Evolutionary conservation across 53 echinoderm and acorn worm species (phyloP).

Genomic region (Henricia sp.): DNA sequence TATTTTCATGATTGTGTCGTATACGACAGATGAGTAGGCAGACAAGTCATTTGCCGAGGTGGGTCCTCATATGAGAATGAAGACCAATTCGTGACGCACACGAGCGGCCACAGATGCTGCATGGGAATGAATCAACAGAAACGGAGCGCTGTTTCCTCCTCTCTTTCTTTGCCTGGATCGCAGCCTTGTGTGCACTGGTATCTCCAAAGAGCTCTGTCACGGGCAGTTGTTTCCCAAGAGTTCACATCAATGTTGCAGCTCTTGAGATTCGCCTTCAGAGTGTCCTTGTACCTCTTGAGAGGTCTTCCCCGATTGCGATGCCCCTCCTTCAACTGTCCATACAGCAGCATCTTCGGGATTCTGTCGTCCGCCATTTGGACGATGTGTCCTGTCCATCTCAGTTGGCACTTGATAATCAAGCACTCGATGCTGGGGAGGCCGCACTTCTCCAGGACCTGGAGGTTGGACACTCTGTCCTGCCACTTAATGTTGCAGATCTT

Average conservation of each 20-base stretch:
- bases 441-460: constrained; percentile 54
- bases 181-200: background rate
- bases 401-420: constrained; percentile 35
- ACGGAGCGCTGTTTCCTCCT: background rate
- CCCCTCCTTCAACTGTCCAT: constrained; percentile 27
- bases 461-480: constrained; percentile 62
- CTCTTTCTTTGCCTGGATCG: constrained; percentile 1
- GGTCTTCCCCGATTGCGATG: constrained; percentile 30
- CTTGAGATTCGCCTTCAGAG: constrained; percentile 15
- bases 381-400: constrained; percentile 31
- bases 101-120: constrained; percentile 3
- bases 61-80: background rate
- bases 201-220: constrained; percentile 14
- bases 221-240: constrained; percentile 31
- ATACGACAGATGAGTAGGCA: constrained; percentile 30
- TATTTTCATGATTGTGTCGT: too few relatives aligned
- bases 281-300: constrained; percentile 3
- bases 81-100: constrained; percentile 5
- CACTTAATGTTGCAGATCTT: constrained; percentile 27
- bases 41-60: background rate
- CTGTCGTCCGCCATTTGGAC: constrained; percentile 13
- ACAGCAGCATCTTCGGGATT: constrained; percentile 43
- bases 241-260: constrained; percentile 24
- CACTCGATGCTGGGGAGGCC: constrained; percentile 47
- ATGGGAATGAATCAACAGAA: constrained; percentile 1